Base-by-base conservation (phyloP, 2,797 vertebrate genomes). In the Mus caroli region DNA sequence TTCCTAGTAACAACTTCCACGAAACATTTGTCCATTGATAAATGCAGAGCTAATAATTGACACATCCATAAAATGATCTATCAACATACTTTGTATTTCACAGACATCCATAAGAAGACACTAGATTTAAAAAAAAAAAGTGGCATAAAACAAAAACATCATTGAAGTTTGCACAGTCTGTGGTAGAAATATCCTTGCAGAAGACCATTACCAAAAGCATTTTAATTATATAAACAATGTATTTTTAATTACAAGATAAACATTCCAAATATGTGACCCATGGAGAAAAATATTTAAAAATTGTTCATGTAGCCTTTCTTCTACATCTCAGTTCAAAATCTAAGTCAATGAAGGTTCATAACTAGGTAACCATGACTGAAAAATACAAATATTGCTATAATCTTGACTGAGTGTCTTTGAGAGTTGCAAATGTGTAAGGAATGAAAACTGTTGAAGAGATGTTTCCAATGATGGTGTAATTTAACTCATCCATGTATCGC, bases 181-280 rank as follows among this genome's bases (percentile, higher is more conserved):
- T 26, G 84, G 89, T 22, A 37, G 40, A 80, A 54, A 80, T 22
- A 69, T 8, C 46, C 40, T 82, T 93, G 85, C 50, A 91, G 54
- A 78, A 82, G 40, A 94, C 20, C n/a, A 4, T 19, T 52, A 88
- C 85, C 37, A 82, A 88, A 91, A 79, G 50, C 34, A 43, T 58
- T 88, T 95, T 60, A 90, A 90, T 94, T 83, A 89, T 4, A 73
- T 76, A 94, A 90, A 90, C 56, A 93, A 76, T 6, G 69, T 52
- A 54, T 56, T 85, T 93, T 62, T 79, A 87, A 80, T 82, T 73
- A 90, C 1, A 77, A 88, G 20, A 71, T 95, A 60, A 77, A 58
- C 7, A 92, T 60, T 13, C 34, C 34, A 95, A 96, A 93, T 19
- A 88, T 50, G 10, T 22, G 37, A 91, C 13, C 22, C 37, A 69